Evolutionary conservation across 2,888 invertebrate genomes (phyloP).

Genomic region (Andrena bicolor): DNA sequence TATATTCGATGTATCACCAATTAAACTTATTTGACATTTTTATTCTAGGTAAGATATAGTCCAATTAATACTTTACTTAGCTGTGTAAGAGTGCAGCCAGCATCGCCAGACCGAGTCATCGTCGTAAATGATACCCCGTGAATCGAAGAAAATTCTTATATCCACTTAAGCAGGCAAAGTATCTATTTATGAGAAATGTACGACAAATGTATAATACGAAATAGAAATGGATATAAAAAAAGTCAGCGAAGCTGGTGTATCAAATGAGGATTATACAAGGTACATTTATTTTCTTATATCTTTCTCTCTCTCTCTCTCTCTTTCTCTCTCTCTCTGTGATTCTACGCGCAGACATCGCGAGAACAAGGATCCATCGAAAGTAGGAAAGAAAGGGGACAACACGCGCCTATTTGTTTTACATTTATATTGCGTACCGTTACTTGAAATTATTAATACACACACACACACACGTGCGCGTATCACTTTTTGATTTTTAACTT

Average conservation of each 20-base stretch:
- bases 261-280: conserved; percentile 71
- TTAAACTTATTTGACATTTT: conserved; percentile 82
- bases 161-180: conserved; percentile 67
- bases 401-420: conserved; percentile 52
- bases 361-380: conserved; percentile 50
- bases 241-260: conserved; percentile 71
- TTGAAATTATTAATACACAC: conserved; percentile 55
- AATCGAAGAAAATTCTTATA: conserved; percentile 64
- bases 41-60: conserved; percentile 82
- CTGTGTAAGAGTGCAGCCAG: conserved; percentile 77
- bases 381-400: conserved; percentile 28
- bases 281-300: conserved; percentile 69
- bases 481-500: conserved; percentile 53
- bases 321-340: conserved; percentile 16
- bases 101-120: conserved; percentile 77
- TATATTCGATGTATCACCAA: conserved; percentile 77
- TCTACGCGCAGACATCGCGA: conserved; percentile 46
- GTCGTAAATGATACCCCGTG: conserved; percentile 50
- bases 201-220: conserved; percentile 71
- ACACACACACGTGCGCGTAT: conserved; percentile 36
- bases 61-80: conserved; percentile 81
- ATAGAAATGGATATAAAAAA: conserved; percentile 72
- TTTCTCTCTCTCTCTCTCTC: not conserved
- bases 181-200: conserved; percentile 71
- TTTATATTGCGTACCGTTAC: conserved; percentile 64